phyloP scores from a whole-genome alignment of 1,140 invertebrate genomes.

The Penaeus vannamei region DNA sequence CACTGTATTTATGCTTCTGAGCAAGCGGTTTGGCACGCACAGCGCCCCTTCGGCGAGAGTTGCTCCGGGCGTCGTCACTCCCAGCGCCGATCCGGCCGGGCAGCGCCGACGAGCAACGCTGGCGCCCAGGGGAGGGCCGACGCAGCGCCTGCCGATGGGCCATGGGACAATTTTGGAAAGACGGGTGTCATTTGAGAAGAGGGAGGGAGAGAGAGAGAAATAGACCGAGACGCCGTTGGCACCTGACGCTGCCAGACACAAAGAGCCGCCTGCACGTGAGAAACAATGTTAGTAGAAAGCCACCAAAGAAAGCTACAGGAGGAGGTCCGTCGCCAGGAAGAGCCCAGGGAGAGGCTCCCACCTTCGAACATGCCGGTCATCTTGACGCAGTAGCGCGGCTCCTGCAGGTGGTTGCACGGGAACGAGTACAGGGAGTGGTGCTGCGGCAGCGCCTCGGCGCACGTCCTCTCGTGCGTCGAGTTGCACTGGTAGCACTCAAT shows the following conservation, averaged over 20 bases:
- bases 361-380: constrained; percentile 94
- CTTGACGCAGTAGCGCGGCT: constrained; percentile 93
- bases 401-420: constrained; percentile 78
- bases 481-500: constrained; percentile 59
- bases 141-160: constrained; percentile 3
- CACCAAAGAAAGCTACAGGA: background rate
- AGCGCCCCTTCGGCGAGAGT: background rate
- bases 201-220: too few species aligned
- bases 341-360: constrained; percentile 71
- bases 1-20: background rate
- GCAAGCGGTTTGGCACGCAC: background rate
- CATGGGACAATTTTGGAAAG: too few species aligned
- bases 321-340: background rate
- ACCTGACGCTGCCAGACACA: background rate
- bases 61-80: too few species aligned
- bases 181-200: too few species aligned
- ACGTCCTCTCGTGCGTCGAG: constrained; percentile 61
- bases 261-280: background rate
- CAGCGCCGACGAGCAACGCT: too few species aligned
- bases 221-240: too few species aligned
- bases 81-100: too few species aligned
- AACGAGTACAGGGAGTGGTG: constrained; percentile 55
- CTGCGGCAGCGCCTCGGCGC: constrained; percentile 57
- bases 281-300: background rate
- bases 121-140: background rate